Conservation (phyloP, 2,797 vertebrate species). For the Choloepus didactylus region DNA sequence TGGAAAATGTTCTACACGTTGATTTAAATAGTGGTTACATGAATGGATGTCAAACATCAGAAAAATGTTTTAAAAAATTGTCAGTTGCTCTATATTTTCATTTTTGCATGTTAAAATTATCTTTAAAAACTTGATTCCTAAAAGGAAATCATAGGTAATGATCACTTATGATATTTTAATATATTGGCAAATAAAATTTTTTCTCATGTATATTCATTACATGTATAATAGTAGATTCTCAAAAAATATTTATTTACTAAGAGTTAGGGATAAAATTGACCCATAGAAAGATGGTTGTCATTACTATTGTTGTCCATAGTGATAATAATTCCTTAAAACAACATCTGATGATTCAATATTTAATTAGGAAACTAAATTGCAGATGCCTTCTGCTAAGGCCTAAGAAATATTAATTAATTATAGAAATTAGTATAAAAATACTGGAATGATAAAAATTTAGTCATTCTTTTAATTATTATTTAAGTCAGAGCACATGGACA, state of each 20-base stretch:
- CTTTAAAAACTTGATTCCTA: slow-evolving; percentile 7
- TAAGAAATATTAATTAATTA: background rate
- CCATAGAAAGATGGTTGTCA: background rate
- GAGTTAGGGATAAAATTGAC: background rate
- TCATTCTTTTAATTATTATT: background rate
- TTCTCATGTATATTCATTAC: background rate
- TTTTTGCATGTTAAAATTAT: background rate
- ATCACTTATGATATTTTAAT: background rate
- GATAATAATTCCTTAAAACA: slow-evolving; percentile 12
- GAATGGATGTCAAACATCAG: background rate
- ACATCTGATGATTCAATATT: background rate
- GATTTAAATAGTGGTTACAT: background rate
- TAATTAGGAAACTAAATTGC: background rate
- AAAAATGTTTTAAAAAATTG: background rate
- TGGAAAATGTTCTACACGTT: background rate
- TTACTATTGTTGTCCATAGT: background rate
- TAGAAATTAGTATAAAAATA: background rate
- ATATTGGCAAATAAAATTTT: background rate
- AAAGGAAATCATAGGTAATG: background rate
- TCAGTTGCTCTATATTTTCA: background rate
- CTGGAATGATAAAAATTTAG: background rate
- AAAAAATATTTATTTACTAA: background rate
- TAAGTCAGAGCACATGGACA: background rate
- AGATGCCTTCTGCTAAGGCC: background rate
- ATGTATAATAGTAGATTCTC: background rate